Evolutionary conservation across 2,888 invertebrate species (phyloP), one percentile per base, ranked within the genome.

Genomic region (Cataglyphis albicans): DNA sequence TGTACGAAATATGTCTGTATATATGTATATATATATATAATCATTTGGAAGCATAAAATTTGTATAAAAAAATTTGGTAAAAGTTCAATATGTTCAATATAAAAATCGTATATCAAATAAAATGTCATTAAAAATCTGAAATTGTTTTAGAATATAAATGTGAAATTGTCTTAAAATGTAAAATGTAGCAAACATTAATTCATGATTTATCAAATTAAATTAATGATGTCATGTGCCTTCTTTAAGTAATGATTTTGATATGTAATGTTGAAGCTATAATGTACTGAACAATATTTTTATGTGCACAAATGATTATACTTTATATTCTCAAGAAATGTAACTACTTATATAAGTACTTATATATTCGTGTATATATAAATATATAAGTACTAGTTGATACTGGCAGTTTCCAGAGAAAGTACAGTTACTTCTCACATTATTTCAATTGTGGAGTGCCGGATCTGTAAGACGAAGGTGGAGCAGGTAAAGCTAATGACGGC

Each of bases 401-500:
- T 76, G 76, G 25, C 64, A 63, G 68, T 64, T 52, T 81, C 72
- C 65, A 48, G 55, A 81, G 72, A 64, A 59, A 65, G 4, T 55
- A 67, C 75, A 65, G 52, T 75, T 52, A 52, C 12, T 64, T 48
- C 25, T 10, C 32, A 48, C 52, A 41, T 87, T 84, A 91, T 87
- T 92, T 93, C 25, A 91, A 85, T 59, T 91, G 91, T 63, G 93
- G 92, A 15, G 92, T 92, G 81, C 92, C 91, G 81, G 93, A 93
- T 91, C 92, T 90, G 72, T 93, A 84, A 3, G 91, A 84, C 6
- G 91, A 52, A 52, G 52, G 89, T 7, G 92, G 87, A 0, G 92
- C 88, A 44, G 94, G 93, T 67, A 94, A 88, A 35, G 92, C 91
- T 72, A 94, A 89, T n/a, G 94, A 92, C 10, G 94, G 94, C 5